phyloP scores from a whole-genome alignment of 37 sponge, comb jelly and placozoan species.

The Petrosia ficiformis region DNA sequence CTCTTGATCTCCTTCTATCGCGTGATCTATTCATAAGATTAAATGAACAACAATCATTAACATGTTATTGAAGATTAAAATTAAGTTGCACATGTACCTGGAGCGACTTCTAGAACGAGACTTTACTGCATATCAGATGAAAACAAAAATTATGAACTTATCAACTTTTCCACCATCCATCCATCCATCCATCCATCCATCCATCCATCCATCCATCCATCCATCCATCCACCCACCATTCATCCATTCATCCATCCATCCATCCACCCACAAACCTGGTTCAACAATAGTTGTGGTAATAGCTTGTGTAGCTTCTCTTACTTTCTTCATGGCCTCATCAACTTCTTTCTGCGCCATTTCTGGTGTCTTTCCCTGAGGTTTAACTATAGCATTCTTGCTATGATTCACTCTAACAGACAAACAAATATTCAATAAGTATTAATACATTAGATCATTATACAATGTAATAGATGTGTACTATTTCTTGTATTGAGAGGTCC shows the following conservation, averaged over 20 bases:
- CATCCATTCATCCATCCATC: too few species aligned
- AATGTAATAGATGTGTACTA: too few species aligned
- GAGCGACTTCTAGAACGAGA: conserved; percentile 21
- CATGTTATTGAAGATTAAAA: background rate
- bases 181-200: too few species aligned
- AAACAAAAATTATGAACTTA: background rate
- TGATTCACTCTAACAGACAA: conserved; percentile 74
- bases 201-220: too few species aligned
- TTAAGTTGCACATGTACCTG: conserved; percentile 12
- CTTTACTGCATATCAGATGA: background rate
- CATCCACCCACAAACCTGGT: conserved; percentile 42
- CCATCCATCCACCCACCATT: too few species aligned
- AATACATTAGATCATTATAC: too few species aligned
- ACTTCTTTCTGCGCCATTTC: conserved; percentile 67
- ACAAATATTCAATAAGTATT: background rate
- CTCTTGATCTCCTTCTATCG: conserved; percentile 12
- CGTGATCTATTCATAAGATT: background rate
- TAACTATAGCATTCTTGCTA: conserved; percentile 93
- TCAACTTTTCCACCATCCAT: too few species aligned
- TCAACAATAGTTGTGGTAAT: conserved; percentile 45
- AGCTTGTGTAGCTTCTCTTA: conserved; percentile 64
- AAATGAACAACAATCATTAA: background rate
- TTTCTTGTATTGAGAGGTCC: too few species aligned
- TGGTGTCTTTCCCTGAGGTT: conserved; percentile 79
- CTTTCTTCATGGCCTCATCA: conserved; percentile 84